Base-by-base conservation (phyloP, 1,140 invertebrate genomes). In the Batillaria attramentaria region DNA sequence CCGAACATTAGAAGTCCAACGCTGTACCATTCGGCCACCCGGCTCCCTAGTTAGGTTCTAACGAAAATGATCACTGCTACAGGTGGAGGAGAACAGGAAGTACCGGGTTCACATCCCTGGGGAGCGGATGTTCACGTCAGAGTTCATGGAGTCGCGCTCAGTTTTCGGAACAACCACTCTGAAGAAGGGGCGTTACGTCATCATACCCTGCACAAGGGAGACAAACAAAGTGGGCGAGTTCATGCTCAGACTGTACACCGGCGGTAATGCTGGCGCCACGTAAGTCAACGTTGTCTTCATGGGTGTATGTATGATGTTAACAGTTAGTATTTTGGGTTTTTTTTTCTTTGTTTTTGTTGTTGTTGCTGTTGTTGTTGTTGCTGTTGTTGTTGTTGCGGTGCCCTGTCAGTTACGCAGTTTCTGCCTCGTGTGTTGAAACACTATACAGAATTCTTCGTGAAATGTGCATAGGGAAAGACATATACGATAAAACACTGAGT, bases 141-240 rank as follows among this genome's bases (percentile, higher is more conserved):
- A 93, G 60, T 93, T 93, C 82, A 86, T 90, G 10, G 88, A 89
- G 80, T 90, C 88, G 41, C 83, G 93, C 72, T 92, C 91, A 77
- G 89, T 93, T 10, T 93, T 92, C 81, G 90, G 90, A n/a, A 88
- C 81, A n/a, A 57, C 81, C 4, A 79, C 72, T n/a, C 75, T 89
- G 72, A 83, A 87, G 35, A 88, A 89, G 70, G 94, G 94, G 5
- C 88, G 93, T 16, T 94, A 95, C 87, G 89, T 94, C 13, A 85
- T 95, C 4, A 86, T 94, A 3, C 94, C 94, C 8, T 93, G 92
- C 3, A 94, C 93, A 4, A 93, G 92, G 84, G 91, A 92, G 33
- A 90, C 92, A 8, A 90, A 91, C n/a, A 86, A 92, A 74, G 90
- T 90, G 39, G 93, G 91, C 5, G 90, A 93, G 60, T 94, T 93